Evolutionary conservation across 2,113 vertebrate genomes (phyloP).

Genomic region (Lonchura striata): DNA sequence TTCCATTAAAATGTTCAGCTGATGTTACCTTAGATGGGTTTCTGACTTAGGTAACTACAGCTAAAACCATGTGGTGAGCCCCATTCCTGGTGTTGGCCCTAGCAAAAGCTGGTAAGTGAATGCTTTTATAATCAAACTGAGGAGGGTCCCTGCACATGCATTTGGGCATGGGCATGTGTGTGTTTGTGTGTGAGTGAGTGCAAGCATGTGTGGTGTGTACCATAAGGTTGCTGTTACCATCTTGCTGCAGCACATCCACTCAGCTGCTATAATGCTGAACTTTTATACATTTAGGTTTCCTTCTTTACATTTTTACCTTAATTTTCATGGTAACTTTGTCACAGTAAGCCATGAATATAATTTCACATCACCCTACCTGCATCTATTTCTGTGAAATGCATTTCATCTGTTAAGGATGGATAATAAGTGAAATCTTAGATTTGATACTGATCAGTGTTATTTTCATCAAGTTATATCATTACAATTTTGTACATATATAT

Average conservation of each 20-base stretch:
- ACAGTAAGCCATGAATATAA: neutral
- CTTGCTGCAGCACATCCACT: neutral
- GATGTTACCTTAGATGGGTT: neutral
- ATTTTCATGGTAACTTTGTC: neutral
- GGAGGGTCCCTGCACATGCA: neutral
- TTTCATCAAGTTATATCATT: slow-evolving; percentile 26
- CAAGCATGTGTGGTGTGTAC: neutral
- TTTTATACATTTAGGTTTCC: neutral
- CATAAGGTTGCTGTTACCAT: neutral
- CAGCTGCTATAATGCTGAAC: neutral
- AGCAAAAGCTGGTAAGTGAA: neutral
- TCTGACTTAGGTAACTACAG: neutral
- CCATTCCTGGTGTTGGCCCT: neutral
- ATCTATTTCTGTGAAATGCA: slow-evolving; percentile 1
- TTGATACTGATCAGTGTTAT: slow-evolving; percentile 27
- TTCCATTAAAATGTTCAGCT: neutral
- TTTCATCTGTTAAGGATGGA: slow-evolving; percentile 46
- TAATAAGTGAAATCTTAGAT: slow-evolving; percentile 7
- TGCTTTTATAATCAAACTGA: neutral
- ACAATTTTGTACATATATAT: slow-evolving; percentile 38
- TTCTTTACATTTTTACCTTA: neutral
- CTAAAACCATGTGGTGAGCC: neutral
- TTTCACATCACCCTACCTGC: neutral
- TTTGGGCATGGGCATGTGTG: neutral
- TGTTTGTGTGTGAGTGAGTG: neutral